phyloP scores from a whole-genome alignment of 2,113 vertebrate species.

The Malurus cyaneus region DNA sequence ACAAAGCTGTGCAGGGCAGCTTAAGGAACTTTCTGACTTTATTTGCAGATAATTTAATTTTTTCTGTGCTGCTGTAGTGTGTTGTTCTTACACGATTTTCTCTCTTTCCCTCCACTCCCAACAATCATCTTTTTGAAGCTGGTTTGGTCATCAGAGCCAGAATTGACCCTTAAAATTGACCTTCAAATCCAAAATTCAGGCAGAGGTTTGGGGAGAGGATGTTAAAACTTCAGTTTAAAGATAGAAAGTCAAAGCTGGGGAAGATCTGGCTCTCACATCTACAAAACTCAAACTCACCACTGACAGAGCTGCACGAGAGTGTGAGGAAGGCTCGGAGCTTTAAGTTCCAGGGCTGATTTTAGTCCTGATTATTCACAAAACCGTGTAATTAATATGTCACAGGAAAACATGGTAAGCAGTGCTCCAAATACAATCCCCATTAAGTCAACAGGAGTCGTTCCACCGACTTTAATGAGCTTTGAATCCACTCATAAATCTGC shows the following conservation, averaged over 20 bases:
- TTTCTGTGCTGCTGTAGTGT: not conserved
- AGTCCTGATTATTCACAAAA: conserved; percentile 27
- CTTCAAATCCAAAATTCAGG: not conserved
- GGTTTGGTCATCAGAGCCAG: not conserved
- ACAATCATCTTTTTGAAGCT: not conserved
- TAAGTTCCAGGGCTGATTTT: not conserved
- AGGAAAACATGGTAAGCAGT: not conserved
- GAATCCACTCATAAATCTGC: conserved; percentile 51
- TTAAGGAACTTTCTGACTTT: not conserved
- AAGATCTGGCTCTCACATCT: not conserved
- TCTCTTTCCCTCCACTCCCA: not conserved
- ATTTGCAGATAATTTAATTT: not conserved
- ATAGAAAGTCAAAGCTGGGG: not conserved
- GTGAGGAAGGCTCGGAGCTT: not conserved
- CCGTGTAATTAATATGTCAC: conserved; percentile 37
- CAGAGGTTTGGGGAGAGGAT: not conserved
- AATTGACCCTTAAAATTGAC: not conserved
- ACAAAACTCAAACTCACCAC: not conserved
- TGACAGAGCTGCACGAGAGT: not conserved
- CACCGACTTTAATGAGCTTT: conserved; percentile 25
- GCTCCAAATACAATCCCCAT: conserved; percentile 32
- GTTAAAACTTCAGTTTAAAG: not conserved
- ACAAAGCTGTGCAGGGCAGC: not conserved
- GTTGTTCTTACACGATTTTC: not conserved
- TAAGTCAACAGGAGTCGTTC: conserved; percentile 20